Conservation (phyloP, 2,888 invertebrate genomes). For the Stenotaenia linearis region DNA sequence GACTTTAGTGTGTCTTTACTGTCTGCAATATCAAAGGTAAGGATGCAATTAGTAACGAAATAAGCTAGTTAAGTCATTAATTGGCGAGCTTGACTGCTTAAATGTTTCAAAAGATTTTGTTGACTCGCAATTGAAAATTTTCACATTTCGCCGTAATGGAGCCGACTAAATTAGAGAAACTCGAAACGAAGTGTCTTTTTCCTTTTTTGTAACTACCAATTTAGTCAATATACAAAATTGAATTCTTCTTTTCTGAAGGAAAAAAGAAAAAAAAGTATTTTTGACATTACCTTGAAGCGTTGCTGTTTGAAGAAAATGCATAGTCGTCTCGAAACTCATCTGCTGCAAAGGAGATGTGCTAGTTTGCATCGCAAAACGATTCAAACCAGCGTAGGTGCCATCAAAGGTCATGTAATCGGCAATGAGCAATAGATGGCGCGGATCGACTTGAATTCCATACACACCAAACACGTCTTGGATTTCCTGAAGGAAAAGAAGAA, state of each 20-base stretch:
- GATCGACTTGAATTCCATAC: conserved; percentile 93
- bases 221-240: not conserved
- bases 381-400: conserved; percentile 83
- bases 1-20: conserved; percentile 69
- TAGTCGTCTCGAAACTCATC: conserved; percentile 94
- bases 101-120: too few relatives aligned
- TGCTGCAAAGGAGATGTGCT: conserved; percentile 93
- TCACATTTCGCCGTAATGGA: too few relatives aligned
- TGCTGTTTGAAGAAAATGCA: conserved; percentile 75
- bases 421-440: conserved; percentile 82
- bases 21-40: conserved; percentile 52
- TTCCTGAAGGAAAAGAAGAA: conserved; percentile 55
- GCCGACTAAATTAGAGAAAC: too few relatives aligned
- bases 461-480: conserved; percentile 93
- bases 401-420: conserved; percentile 98
- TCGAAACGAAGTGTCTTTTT: not conserved
- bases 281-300: conserved; percentile 56
- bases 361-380: conserved; percentile 79
- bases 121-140: too few relatives aligned
- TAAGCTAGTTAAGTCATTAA: too few relatives aligned
- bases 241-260: not conserved
- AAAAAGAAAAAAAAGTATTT: conserved; percentile 11
- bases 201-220: not conserved
- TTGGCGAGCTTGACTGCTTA: too few relatives aligned
- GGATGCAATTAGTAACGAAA: not conserved